Base-by-base conservation (phyloP, 2,797 vertebrate species). In the Glyptemys insculpta region DNA sequence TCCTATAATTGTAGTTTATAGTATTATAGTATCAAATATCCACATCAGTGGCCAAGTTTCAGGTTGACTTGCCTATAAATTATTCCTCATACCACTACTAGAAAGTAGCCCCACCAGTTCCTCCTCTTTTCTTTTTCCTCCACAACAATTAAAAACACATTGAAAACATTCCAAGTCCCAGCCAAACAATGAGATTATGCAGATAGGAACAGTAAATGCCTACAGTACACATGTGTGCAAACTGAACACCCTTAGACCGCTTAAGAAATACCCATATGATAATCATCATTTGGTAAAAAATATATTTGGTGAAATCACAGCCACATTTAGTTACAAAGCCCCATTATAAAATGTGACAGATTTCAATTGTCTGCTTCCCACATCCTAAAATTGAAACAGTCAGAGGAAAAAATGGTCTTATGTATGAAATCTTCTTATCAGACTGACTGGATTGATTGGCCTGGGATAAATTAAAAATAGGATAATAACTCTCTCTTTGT, bases 341-440 rank as follows among this genome's bases (percentile, higher is more conserved):
- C 16, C 65, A 23, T 83, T 95, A 95, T 44, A 89, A 93, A 87
- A 87, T 2, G 21, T 54, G 68, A 84, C 49, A 87, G 29, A 65
- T 16, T 93, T 95, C 85, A 88, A 31, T 54, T 49, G 49, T 15
- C 83, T 89, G 49, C 52, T 90, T 90, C 19, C 31, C 62, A 88
- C 34, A n/a, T 86, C 21, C 72, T 74, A 86, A 79, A 65, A 85
- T 1, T 79, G 79, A 94, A 95, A 87, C 2, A 81, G 4, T 25
- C 10, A 14, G 27, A n/a, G 34, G 79, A 56, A 92, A 54, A 96
- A 94, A 84, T 0, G 0, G 14, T 74, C 52, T n/a, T 4, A 44
- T 76, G 91, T 78, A 91, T 76, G 94, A 91, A 91, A 95, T 79
- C 31, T 84, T 50, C 82, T 68, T 29, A 85, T 53, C 52, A 90